phyloP scores from a whole-genome alignment of 1,140 invertebrate genomes.

The Amphibalanus amphitrite region DNA sequence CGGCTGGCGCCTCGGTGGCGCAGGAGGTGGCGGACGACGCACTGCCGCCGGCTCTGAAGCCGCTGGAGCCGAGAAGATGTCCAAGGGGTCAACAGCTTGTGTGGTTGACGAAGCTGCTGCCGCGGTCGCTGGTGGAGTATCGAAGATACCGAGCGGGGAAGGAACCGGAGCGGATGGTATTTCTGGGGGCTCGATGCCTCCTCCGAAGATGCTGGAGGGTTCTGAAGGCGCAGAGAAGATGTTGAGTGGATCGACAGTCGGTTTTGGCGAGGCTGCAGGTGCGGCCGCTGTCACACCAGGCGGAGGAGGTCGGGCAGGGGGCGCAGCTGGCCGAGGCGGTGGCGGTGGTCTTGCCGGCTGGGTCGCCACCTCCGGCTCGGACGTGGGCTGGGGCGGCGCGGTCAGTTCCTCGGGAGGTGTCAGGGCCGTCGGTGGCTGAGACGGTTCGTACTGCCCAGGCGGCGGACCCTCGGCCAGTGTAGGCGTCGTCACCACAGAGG shows the following conservation, averaged over 20 bases:
- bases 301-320: no score
- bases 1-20: conserved; percentile 7
- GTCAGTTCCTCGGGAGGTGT: not conserved
- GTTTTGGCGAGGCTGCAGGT: no score
- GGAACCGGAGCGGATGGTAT: not conserved
- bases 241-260: not conserved
- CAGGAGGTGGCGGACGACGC: conserved; percentile 7
- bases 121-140: not conserved
- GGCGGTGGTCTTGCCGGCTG: no score
- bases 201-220: no score
- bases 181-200: no score
- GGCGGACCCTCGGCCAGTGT: not conserved
- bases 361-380: not conserved
- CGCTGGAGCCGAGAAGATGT: conserved; percentile 22
- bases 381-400: no score
- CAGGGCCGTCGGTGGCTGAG: no score
- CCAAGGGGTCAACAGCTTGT: not conserved
- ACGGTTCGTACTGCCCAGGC: not conserved
- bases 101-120: no score
- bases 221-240: not conserved
- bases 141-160: not conserved
- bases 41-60: conserved; percentile 19
- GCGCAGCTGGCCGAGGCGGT: no score
- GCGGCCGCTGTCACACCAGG: not conserved
- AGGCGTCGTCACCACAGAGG: not conserved